Percentiles rank a stretch among this genome's conserved stretches.
Evolutionary conservation across 2,113 vertebrate genomes (phyloP).

Genomic region (Notiomystis cincta): DNA sequence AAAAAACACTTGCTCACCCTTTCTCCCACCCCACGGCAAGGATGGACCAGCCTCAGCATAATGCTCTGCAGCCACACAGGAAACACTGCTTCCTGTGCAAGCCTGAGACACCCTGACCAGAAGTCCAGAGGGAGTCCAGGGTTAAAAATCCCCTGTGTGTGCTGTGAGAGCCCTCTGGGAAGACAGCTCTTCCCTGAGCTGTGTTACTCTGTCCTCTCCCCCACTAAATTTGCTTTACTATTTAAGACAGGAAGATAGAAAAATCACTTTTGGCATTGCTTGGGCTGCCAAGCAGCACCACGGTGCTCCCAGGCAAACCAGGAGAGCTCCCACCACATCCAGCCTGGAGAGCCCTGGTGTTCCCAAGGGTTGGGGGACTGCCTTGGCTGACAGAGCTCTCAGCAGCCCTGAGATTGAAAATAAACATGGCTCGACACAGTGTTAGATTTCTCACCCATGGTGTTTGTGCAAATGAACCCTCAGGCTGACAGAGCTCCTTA

Average conservation of each 20-base stretch:
- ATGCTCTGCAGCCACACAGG: rapidly evolving
- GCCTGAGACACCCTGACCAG: not conserved
- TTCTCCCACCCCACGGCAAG: not conserved
- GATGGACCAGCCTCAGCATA: not conserved
- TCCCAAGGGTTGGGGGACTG: not conserved
- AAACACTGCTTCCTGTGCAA: not conserved
- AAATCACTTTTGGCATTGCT: not conserved
- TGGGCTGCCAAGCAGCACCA: not conserved
- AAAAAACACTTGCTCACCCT: not conserved
- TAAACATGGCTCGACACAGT: not conserved
- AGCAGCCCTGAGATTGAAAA: not conserved
- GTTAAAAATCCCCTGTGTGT: not conserved
- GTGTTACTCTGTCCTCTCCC: not conserved
- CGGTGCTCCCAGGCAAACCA: not conserved
- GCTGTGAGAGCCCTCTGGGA: not conserved
- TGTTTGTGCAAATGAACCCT: not conserved
- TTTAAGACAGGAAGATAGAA: not conserved
- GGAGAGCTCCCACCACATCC: not conserved
- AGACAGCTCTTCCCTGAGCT: not conserved
- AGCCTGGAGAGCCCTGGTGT: not conserved
- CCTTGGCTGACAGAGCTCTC: not conserved
- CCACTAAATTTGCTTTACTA: not conserved
- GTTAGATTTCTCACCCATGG: not conserved
- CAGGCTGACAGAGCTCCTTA: not conserved
- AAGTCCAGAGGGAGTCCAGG: not conserved